Conservation (phyloP, 2,113 vertebrate genomes). For the Aptenodytes patagonicus region DNA sequence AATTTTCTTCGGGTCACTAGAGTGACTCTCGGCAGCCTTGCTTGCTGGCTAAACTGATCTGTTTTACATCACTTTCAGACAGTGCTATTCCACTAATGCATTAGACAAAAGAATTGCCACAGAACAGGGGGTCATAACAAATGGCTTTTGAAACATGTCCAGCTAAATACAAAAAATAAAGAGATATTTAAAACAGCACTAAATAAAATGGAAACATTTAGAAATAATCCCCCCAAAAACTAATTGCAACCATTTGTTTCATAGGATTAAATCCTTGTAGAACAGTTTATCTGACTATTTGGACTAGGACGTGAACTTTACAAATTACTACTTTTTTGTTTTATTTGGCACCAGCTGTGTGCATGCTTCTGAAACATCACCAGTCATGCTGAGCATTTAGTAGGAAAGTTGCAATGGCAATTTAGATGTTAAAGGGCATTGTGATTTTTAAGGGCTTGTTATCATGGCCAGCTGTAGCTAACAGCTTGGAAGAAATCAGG, state of each 20-base stretch:
- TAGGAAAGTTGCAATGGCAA: slow-evolving; percentile 44
- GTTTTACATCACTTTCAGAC: slow-evolving; percentile 20
- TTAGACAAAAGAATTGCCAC: slow-evolving; percentile 28
- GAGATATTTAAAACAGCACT: not conserved
- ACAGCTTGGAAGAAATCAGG: slow-evolving; percentile 51
- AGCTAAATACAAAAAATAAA: slow-evolving; percentile 16
- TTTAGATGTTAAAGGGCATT: slow-evolving; percentile 53
- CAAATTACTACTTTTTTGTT: slow-evolving; percentile 13
- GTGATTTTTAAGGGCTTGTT: slow-evolving; percentile 53
- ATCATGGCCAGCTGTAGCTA: slow-evolving; percentile 53
- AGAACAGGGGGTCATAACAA: not conserved
- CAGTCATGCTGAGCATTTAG: slow-evolving; percentile 44
- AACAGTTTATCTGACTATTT: not conserved
- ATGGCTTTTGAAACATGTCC: slow-evolving; percentile 23
- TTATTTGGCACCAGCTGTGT: slow-evolving; percentile 40
- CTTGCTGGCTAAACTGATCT: not conserved
- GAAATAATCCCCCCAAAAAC: not conserved
- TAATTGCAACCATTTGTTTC: slow-evolving; percentile 53
- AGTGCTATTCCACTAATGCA: not conserved
- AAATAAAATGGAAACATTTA: slow-evolving; percentile 38
- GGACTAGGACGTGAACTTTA: slow-evolving; percentile 2
- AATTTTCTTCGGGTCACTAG: not conserved
- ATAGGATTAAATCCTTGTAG: slow-evolving; percentile 25
- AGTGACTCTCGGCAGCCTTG: not conserved
- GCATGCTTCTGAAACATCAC: slow-evolving; percentile 52